Conservation (phyloP, 2,113 vertebrate genomes). For the Thamnaconus septentrionalis region DNA sequence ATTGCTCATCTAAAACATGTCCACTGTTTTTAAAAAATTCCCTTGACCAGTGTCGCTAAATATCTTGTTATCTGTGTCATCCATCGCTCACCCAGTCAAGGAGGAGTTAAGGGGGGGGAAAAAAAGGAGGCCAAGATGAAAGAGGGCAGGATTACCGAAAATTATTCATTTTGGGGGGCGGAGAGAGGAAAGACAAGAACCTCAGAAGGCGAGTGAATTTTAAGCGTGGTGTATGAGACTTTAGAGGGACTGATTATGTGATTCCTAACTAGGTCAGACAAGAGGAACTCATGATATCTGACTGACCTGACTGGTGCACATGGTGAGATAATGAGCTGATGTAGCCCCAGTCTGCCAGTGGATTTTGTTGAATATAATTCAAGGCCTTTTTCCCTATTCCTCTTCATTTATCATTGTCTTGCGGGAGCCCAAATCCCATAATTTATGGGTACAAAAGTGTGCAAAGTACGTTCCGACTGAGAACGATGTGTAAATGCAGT, state of each 20-base stretch:
- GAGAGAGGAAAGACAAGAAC: conserved; percentile 9
- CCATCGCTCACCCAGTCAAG: conserved; percentile 49
- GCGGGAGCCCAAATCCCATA: too few relatives aligned
- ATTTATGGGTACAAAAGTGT: too few relatives aligned
- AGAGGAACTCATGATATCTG: conserved; percentile 23
- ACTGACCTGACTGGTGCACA: conserved; percentile 43
- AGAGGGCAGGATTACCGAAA: conserved; percentile 42
- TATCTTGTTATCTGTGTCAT: conserved; percentile 41
- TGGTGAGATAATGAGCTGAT: background rate
- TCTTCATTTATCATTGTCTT: too few relatives aligned
- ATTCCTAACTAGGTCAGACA: conserved; percentile 48
- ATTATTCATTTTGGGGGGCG: background rate
- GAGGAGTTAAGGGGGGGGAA: background rate
- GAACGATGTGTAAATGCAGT: too few relatives aligned
- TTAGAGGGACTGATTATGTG: conserved; percentile 36
- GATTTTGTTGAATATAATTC: too few relatives aligned
- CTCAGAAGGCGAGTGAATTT: conserved; percentile 37
- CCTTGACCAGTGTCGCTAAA: too few relatives aligned
- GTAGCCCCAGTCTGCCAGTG: too few relatives aligned
- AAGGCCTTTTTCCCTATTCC: too few relatives aligned
- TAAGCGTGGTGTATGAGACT: conserved; percentile 17
- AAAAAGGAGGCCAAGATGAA: background rate
- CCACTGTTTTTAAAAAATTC: too few relatives aligned
- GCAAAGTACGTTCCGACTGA: too few relatives aligned
- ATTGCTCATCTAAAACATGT: too few relatives aligned